Conservation (phyloP, 1,140 invertebrate genomes). For the Heliconius hewitsoni region DNA sequence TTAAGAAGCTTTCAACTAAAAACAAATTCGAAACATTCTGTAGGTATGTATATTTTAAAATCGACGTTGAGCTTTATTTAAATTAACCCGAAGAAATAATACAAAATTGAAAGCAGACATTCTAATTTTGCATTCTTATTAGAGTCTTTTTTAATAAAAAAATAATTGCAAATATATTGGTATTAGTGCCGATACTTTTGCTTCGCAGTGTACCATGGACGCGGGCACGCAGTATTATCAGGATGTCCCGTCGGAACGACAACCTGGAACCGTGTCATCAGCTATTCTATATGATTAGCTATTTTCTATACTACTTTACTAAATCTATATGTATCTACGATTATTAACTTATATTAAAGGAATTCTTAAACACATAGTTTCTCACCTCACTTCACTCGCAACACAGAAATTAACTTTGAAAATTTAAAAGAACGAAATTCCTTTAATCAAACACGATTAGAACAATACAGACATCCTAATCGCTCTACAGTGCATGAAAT, state of each 20-base stretch:
- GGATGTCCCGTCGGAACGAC: conserved; percentile 72
- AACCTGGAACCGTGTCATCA: conserved; percentile 71
- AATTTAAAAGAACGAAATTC: too few species aligned
- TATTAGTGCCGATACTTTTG: conserved; percentile 18
- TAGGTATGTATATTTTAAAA: background rate
- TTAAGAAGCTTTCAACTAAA: too few species aligned
- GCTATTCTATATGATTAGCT: conserved; percentile 33
- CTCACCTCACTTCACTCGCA: too few species aligned
- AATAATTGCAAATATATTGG: background rate
- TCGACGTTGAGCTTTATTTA: background rate
- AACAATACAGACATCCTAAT: background rate
- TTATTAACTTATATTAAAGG: too few species aligned
- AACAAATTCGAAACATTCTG: too few species aligned
- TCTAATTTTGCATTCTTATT: background rate
- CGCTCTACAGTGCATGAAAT: background rate
- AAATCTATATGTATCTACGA: background rate
- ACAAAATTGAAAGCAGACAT: background rate
- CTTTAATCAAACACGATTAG: background rate
- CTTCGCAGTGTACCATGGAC: conserved; percentile 58
- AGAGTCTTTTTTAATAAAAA: background rate
- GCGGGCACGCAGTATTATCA: conserved; percentile 59
- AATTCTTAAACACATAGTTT: too few species aligned
- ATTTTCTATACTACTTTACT: conserved; percentile 30
- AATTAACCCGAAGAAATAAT: background rate
- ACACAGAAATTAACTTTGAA: too few species aligned